Evolutionary conservation across 30 jellyfish, hydroid and myxozoan species (phyloP), one percentile per base, ranked within the genome.

Genomic region (Aurelia sp.): DNA sequence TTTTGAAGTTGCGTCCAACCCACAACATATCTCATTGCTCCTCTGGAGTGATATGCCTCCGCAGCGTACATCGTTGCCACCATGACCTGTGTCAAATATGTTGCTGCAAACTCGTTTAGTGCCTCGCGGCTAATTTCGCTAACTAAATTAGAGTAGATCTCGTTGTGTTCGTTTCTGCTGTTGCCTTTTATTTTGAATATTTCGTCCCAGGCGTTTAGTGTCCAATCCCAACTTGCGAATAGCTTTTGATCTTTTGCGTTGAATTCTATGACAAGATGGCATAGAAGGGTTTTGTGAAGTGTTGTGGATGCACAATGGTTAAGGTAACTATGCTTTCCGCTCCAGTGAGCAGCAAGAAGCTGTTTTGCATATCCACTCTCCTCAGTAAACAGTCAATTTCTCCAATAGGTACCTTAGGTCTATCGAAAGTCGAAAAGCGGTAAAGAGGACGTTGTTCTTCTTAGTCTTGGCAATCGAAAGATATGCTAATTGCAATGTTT

Each of bases 1-100:
- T 30, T 70, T 21, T 50, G 5, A 88, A 70, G 59, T 84, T 84
- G 93, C 20, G 9, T 63, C 16, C 86, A 71, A 53, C 80, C 93
- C 33, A 84, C 93, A 24, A 84, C 50, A 12, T 50, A 67, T 10
- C 93, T 47, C 31, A 84, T 27, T 6, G 93, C 80, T 20, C 93
- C 93, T 53, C 50, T 33, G 19, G 85, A 24, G 51, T 67, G 85
- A 62, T 84, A 84, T 4, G 93, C 73, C 57, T 84, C 93, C 4
- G 93, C 30, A 4, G 93, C 93, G n/a, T 44, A 69, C 11, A 71
- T 19, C 6, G 2, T 67, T n/a, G 87, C 65, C 19, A 76, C 0
- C 31, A 53, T 40, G 31, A 18, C 10, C 16, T 59, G 35, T 12
- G 69, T 59, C 33, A 59, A n/a, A 59, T 59, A 59, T 4, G 24